These are phyloP conservation scores for Dicyrtomina minuta DNA, from an alignment of 2,888 invertebrate species.

Conservation along the genomic window DNA sequence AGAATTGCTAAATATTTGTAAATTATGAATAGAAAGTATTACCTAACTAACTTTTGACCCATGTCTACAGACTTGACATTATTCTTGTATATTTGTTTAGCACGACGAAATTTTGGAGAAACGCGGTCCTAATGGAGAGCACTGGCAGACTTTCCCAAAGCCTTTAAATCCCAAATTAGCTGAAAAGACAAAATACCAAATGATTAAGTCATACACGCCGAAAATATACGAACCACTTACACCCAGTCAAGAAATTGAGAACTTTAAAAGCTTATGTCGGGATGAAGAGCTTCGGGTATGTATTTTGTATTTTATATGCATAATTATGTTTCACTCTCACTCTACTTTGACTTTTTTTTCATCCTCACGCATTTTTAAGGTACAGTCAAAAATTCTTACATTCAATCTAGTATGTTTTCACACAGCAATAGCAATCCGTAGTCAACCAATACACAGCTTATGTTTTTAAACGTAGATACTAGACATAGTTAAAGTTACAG, in stretches of 20 bases:
- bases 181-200: constrained; percentile 44
- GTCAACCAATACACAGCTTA: too few species aligned
- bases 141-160: constrained; percentile 54
- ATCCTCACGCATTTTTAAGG: too few species aligned
- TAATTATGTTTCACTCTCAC: not conserved
- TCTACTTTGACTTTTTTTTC: too few species aligned
- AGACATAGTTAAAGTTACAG: too few species aligned
- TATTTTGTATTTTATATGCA: not conserved
- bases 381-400: too few species aligned
- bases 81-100: constrained; percentile 52
- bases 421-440: too few species aligned
- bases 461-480: too few species aligned
- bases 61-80: too few species aligned
- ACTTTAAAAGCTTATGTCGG: constrained; percentile 55
- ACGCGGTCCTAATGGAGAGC: constrained; percentile 52
- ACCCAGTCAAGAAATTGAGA: constrained; percentile 53
- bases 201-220: constrained; percentile 43
- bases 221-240: constrained; percentile 44
- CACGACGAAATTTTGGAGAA: constrained; percentile 54
- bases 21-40: too few species aligned
- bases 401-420: too few species aligned
- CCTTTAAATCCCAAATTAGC: constrained; percentile 51
- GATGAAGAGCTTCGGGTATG: constrained; percentile 55
- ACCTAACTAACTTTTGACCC: too few species aligned
- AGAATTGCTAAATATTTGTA: too few species aligned